Evolutionary conservation across 35 echinoderm and acorn worm species (phyloP).

Genomic region (Apostichopus californicus): DNA sequence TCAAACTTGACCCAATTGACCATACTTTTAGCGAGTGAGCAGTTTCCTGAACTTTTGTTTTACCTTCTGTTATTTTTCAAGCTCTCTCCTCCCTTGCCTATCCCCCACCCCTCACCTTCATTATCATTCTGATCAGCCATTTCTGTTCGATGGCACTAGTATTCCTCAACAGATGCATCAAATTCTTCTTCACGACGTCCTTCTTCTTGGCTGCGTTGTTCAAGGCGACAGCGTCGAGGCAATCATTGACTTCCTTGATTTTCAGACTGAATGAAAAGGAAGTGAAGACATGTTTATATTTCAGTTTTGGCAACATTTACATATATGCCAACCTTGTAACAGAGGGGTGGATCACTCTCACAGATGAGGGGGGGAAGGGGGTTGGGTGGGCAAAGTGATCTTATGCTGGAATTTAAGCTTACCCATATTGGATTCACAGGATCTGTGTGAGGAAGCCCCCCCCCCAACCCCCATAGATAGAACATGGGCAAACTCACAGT

Average conservation of each 20-base stretch:
- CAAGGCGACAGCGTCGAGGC: slow-evolving; percentile 76
- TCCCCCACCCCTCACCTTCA: slow-evolving; percentile 68
- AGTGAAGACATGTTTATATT: background rate
- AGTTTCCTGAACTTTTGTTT: no score
- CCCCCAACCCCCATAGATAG: no score
- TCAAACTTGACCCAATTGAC: no score
- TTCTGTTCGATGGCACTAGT: slow-evolving; percentile 97
- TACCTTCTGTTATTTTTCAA: no score
- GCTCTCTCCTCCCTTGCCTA: background rate
- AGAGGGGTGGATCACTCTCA: background rate
- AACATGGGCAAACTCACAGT: no score
- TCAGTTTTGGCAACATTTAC: background rate
- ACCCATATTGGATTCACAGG: no score
- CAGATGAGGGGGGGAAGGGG: no score
- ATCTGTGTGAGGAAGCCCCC: no score
- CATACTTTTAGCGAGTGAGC: no score
- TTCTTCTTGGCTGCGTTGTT: slow-evolving; percentile 97
- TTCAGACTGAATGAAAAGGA: slow-evolving; percentile 68
- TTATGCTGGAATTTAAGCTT: no score
- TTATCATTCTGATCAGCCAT: slow-evolving; percentile 98
- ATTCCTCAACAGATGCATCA: slow-evolving; percentile 85
- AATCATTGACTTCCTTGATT: slow-evolving; percentile 96
- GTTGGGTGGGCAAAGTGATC: no score
- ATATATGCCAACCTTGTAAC: no score
- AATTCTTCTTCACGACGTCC: slow-evolving; percentile 94